Conservation (phyloP, 2,113 vertebrate genomes). For the Calidris pygmaea region DNA sequence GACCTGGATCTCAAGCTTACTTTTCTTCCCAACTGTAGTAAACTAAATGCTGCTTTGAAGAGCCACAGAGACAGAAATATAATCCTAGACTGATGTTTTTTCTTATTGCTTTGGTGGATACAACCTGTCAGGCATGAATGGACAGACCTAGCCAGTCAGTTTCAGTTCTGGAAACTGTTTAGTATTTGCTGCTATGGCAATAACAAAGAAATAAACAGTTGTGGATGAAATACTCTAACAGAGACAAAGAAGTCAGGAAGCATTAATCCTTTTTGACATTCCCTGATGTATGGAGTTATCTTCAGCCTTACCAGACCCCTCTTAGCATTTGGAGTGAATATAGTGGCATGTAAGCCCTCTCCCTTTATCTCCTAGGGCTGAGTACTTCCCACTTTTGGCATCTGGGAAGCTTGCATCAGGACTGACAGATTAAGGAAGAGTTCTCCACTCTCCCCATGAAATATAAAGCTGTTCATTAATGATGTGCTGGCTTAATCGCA, state of each 20-base stretch:
- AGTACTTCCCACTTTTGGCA: not conserved
- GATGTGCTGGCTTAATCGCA: not conserved
- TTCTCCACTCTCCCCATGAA: not conserved
- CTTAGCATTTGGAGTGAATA: not conserved
- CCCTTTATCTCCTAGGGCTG: not conserved
- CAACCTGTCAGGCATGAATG: not conserved
- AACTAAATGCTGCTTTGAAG: not conserved
- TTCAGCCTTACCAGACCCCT: not conserved
- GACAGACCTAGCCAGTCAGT: not conserved
- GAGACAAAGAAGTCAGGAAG: not conserved
- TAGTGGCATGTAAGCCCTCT: not conserved
- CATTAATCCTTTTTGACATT: not conserved
- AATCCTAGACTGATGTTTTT: not conserved
- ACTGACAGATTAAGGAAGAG: not conserved
- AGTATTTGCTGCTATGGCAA: not conserved
- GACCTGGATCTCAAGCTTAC: not conserved
- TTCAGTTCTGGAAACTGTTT: not conserved
- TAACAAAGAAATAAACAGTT: not conserved
- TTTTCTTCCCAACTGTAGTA: not conserved
- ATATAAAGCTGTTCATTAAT: not conserved
- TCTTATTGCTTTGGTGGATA: not conserved
- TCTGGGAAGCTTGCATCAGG: not conserved
- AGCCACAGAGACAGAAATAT: not conserved
- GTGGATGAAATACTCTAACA: not conserved
- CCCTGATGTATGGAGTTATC: not conserved